Percentiles rank a stretch among this genome's conserved stretches.
phyloP scores from a whole-genome alignment of 2,797 vertebrate genomes.

The Hirundo rustica region DNA sequence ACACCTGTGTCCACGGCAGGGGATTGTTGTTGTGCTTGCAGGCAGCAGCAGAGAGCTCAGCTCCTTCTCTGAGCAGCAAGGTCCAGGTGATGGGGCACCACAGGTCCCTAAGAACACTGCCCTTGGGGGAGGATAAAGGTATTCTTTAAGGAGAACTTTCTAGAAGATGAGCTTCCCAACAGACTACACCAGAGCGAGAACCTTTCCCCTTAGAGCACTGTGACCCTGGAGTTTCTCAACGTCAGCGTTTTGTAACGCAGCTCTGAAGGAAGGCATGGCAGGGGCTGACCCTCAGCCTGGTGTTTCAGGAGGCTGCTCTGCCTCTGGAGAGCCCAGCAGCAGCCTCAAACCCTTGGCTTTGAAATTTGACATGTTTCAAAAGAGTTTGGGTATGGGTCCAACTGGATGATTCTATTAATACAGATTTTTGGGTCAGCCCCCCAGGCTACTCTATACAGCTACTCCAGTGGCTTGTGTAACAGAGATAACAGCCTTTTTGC shows the following conservation, averaged over 20 bases:
- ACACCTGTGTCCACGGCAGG: neutral
- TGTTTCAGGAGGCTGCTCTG: neutral
- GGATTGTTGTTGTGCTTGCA: neutral
- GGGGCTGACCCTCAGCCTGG: neutral
- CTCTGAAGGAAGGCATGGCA: neutral
- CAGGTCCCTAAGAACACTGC: neutral
- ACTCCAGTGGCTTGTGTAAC: neutral
- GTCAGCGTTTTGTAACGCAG: neutral
- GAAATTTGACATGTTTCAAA: neutral
- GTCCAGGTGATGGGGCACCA: neutral
- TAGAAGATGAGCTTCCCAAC: neutral
- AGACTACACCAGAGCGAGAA: neutral
- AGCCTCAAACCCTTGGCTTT: neutral
- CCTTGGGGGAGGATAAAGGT: neutral
- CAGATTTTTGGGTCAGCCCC: neutral
- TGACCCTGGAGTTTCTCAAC: neutral
- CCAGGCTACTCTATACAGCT: neutral
- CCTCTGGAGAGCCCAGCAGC: constrained; percentile 9
- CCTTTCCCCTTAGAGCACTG: neutral
- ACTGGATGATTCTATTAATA: neutral
- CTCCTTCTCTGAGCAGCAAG: neutral
- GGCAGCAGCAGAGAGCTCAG: neutral
- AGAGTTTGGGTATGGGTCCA: neutral
- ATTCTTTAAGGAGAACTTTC: neutral
- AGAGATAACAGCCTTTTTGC: neutral